A percentile compares a stretch with the other conserved stretches of the same genome.
These are phyloP conservation scores for Eulacestoma nigropectus DNA, from an alignment of 2,113 vertebrate species.

Conservation along the genomic window DNA sequence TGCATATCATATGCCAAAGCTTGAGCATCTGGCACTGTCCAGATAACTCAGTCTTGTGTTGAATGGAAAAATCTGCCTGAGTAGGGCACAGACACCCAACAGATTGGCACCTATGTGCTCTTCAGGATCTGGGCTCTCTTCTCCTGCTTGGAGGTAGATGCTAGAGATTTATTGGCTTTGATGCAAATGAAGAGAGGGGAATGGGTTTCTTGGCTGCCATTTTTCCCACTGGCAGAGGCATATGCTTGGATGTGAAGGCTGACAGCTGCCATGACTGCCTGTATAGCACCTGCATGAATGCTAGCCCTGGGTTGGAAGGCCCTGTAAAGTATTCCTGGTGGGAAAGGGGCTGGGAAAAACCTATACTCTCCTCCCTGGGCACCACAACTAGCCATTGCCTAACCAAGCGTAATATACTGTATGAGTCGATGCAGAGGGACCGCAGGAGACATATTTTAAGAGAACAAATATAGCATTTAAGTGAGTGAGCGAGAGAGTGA, in stretches of 20 bases:
- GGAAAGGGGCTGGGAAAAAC: slow-evolving; percentile 1
- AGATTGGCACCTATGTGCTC: neutral
- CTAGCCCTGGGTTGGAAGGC: slow-evolving; percentile 14
- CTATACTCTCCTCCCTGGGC: slow-evolving; percentile 1
- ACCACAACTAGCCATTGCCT: slow-evolving; percentile 33
- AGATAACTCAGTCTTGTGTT: neutral
- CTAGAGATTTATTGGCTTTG: neutral
- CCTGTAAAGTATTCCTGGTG: neutral
- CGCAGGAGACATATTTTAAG: slow-evolving; percentile 45
- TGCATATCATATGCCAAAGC: neutral
- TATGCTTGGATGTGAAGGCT: neutral
- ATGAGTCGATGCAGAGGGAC: slow-evolving; percentile 5
- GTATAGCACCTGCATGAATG: neutral
- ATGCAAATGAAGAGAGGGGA: neutral
- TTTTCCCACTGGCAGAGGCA: neutral
- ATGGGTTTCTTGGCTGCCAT: neutral
- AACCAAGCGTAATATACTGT: slow-evolving; percentile 8
- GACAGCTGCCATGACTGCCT: neutral
- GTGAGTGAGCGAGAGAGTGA: slow-evolving; percentile 27
- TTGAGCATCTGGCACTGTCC: neutral
- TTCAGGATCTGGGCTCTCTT: neutral
- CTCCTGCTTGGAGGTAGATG: neutral
- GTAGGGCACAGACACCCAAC: neutral
- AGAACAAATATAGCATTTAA: slow-evolving; percentile 62
- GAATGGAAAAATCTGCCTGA: neutral